Conservation (phyloP, 2,797 vertebrate species). For the Pogonophryne albipinna region DNA sequence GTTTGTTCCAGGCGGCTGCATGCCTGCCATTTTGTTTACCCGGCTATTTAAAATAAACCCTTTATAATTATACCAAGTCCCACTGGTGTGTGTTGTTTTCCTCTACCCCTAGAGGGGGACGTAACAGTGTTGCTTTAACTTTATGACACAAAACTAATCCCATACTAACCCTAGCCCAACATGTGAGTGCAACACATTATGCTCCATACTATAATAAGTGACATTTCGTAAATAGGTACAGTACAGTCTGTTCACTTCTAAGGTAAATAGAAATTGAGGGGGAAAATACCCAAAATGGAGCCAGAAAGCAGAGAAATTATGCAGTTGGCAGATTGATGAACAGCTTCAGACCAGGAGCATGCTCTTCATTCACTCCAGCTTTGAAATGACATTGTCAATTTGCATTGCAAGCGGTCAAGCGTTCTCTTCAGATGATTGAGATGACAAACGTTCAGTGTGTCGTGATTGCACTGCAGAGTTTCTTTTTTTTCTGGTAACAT, state of each 20-base stretch:
- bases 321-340: conserved; percentile 48
- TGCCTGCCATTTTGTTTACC: too few relatives aligned
- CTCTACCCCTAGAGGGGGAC: too few relatives aligned
- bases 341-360: conserved; percentile 41
- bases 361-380: conserved; percentile 50
- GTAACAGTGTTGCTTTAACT: too few relatives aligned
- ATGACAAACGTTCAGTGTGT: conserved; percentile 49
- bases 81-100: too few relatives aligned
- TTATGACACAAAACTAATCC: too few relatives aligned
- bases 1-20: too few relatives aligned
- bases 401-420: conserved; percentile 59
- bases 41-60: too few relatives aligned
- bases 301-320: conserved; percentile 12
- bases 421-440: conserved; percentile 58
- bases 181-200: not conserved
- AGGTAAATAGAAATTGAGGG: conserved; percentile 17
- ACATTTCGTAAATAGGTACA: not conserved
- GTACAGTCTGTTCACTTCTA: not conserved
- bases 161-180: not conserved
- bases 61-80: too few relatives aligned
- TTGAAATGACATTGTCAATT: conserved; percentile 58
- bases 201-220: not conserved
- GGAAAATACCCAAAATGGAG: conserved; percentile 13
- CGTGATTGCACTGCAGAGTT: conserved; percentile 36
- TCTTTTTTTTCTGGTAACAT: not conserved